Evolutionary conservation across 1,140 invertebrate genomes (phyloP).

Genomic region (Eufriesea mexicana): DNA sequence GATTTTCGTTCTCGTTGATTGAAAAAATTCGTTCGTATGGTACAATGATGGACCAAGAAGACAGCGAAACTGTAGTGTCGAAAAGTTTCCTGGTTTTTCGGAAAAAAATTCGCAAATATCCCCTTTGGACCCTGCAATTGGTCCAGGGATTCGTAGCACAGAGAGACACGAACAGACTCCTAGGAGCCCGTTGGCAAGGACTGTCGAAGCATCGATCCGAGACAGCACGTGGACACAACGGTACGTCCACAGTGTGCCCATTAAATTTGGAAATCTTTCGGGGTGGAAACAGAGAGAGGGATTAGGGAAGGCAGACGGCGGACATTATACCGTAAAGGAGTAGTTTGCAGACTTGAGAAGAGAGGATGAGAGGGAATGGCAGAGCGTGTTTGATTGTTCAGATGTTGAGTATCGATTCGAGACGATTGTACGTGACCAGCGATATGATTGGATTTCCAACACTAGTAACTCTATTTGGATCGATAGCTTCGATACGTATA

Average conservation of each 20-base stretch:
- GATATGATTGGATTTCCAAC: slow-evolving; percentile 65
- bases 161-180: background rate
- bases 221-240: too few species aligned
- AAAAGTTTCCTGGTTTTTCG: too few species aligned
- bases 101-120: too few species aligned
- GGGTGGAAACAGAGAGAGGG: background rate
- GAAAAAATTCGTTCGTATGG: too few species aligned
- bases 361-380: slow-evolving; percentile 45
- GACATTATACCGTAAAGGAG: slow-evolving; percentile 28
- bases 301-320: background rate
- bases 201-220: background rate
- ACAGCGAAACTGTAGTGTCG: too few species aligned
- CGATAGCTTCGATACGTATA: slow-evolving; percentile 48
- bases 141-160: background rate
- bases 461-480: slow-evolving; percentile 59
- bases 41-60: too few species aligned
- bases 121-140: too few species aligned
- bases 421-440: slow-evolving; percentile 56
- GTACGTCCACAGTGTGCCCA: background rate
- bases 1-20: too few species aligned
- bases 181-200: background rate
- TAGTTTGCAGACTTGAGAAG: slow-evolving; percentile 32
- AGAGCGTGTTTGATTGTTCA: slow-evolving; percentile 65
- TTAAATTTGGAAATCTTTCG: slow-evolving; percentile 33
- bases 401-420: slow-evolving; percentile 68